Percentiles rank a stretch among this genome's conserved stretches.
Evolutionary conservation across 2,797 vertebrate genomes (phyloP).

Genomic region (Microctenopoma steveboyesi): DNA sequence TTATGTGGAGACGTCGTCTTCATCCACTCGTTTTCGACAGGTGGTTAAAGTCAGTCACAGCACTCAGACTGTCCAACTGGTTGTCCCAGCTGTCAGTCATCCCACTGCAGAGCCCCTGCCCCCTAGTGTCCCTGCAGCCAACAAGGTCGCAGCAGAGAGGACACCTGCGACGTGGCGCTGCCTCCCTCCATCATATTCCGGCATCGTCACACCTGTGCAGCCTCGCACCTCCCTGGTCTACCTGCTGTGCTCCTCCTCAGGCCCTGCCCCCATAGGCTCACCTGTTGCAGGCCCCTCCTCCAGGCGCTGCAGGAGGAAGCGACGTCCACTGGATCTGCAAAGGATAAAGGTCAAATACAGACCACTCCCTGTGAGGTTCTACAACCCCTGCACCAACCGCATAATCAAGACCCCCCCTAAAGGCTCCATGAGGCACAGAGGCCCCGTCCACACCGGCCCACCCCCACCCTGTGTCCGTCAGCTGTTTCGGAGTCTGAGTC

Average conservation of each 20-base stretch:
- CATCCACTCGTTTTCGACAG: constrained; percentile 57
- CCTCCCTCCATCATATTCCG: constrained; percentile 83
- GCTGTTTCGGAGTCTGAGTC: constrained; percentile 86
- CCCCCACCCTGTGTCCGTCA: constrained; percentile 84
- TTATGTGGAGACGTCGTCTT: neutral
- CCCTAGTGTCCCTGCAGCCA: constrained; percentile 19
- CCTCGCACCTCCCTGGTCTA: constrained; percentile 86
- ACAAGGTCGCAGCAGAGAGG: constrained; percentile 67
- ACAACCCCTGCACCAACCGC: constrained; percentile 85
- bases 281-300: neutral
- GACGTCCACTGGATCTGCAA: constrained; percentile 75
- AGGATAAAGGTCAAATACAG: constrained; percentile 87
- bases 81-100: constrained; percentile 81
- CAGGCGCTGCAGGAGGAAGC: constrained; percentile 70
- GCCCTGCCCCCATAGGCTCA: constrained; percentile 39
- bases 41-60: constrained; percentile 90
- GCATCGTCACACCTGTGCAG: constrained; percentile 87
- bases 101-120: constrained; percentile 53
- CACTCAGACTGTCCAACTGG: constrained; percentile 85
- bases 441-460: constrained; percentile 61
- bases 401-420: constrained; percentile 84
- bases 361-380: constrained; percentile 85
- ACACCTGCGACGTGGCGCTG: constrained; percentile 82
- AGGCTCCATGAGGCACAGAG: constrained; percentile 18
- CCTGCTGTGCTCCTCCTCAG: constrained; percentile 87